Evolutionary conservation across 1,140 invertebrate genomes (phyloP), one percentile per base, ranked within the genome.

Genomic region (Eriocheir sinensis): DNA sequence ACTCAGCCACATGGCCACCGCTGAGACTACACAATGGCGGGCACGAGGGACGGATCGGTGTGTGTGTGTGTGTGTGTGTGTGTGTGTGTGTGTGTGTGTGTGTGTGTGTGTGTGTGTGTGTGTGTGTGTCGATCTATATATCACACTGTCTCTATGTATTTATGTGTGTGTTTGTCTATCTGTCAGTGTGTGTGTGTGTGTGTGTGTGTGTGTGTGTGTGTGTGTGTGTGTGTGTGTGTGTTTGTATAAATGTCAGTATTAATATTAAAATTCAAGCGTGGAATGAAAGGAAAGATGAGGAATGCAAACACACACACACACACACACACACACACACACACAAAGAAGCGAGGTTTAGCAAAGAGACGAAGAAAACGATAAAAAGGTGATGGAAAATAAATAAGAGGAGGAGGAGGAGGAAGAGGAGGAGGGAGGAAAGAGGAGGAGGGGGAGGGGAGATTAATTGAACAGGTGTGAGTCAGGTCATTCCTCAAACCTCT

Each of bases 51-150:
- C n/a, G 60, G 60, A 72, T 72, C 8, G 6, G 6, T 72, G 60
- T 72, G 60, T 72, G 60, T 72, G 60, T 72, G 60, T 72, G 60
- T 72, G 60, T 72, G 60, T 72, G 60, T 72, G 60, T 72, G 60
- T 72, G 60, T 72, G 60, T 72, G 60, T 72, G 21, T 72, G 60
- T 72, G 60, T 72, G 60, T 72, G 60, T 72, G 60, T 72, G 60
- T 72, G 60, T 72, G 60, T 72, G 60, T 72, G 60, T 72, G 60
- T 72, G 60, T 72, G 60, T 72, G 60, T 72, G 60, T 72, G 60
- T 72, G 60, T 72, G 60, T 72, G 60, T 72, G 60, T 72, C 8
- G 44, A n/a, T n/a, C n/a, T n/a, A n/a, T n/a, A n/a, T n/a, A n/a
- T n/a, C n/a, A n/a, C n/a, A n/a, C n/a, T 53, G 48, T 53, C 12